A percentile compares a stretch with the other conserved stretches of the same genome.
phyloP scores from a whole-genome alignment of 2,888 invertebrate species.

The Nomada ferruginata region DNA sequence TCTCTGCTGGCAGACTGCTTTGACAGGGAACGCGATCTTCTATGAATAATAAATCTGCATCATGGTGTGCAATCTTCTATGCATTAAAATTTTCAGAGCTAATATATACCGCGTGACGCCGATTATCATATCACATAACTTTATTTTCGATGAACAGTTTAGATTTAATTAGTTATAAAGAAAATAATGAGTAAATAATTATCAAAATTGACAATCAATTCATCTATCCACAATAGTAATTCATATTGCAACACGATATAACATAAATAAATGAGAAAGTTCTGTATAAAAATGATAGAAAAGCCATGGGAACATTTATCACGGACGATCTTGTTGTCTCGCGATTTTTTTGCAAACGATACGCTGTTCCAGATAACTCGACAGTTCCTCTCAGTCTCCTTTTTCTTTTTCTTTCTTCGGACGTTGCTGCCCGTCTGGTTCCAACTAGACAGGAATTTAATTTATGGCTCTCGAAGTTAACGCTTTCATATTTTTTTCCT shows the following conservation, averaged over 20 bases:
- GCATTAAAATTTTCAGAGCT: conserved; percentile 4
- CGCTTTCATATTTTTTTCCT: conserved; percentile 31
- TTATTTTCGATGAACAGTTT: neutral
- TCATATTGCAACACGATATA: neutral
- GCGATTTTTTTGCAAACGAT: neutral
- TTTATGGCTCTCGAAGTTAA: conserved; percentile 28
- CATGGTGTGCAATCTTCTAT: neutral
- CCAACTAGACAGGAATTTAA: conserved; percentile 42
- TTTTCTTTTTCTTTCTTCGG: neutral
- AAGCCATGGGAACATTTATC: neutral
- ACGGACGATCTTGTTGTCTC: neutral
- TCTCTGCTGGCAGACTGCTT: neutral
- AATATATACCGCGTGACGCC: neutral
- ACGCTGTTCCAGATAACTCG: conserved; percentile 8
- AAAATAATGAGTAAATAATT: neutral
- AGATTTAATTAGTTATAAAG: too few species aligned
- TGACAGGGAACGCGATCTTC: neutral
- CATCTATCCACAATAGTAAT: neutral
- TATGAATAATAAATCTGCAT: conserved; percentile 27
- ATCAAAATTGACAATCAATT: neutral
- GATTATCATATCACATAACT: neutral
- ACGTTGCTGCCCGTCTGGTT: conserved; percentile 13
- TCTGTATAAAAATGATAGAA: neutral
- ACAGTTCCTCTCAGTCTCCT: neutral
- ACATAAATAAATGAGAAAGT: neutral